These are phyloP conservation scores for Tenebrio molitor DNA, from an alignment of 1,140 invertebrate species.

Conservation along the genomic window DNA sequence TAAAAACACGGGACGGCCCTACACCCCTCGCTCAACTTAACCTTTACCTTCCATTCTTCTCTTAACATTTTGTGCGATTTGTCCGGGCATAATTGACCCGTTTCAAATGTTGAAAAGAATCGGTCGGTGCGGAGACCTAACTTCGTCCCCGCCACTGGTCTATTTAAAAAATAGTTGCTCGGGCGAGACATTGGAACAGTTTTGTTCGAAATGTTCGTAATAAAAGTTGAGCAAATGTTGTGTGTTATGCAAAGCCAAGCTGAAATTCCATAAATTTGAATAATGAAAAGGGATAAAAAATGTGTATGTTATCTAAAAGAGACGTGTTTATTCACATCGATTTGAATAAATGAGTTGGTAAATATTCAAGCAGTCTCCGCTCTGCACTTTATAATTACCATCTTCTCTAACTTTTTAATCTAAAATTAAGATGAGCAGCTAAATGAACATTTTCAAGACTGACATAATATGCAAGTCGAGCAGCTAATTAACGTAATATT, in stretches of 20 bases:
- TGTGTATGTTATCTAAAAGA: conserved; percentile 3
- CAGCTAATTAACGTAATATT: conserved; percentile 49
- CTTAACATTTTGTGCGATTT: too few relatives aligned
- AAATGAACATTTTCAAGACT: conserved; percentile 47
- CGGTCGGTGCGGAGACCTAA: too few relatives aligned
- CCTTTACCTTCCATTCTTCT: too few relatives aligned
- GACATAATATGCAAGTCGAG: conserved; percentile 47
- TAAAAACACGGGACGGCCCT: background rate
- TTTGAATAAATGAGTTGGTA: conserved; percentile 43
- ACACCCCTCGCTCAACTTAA: too few relatives aligned
- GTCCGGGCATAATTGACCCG: too few relatives aligned
- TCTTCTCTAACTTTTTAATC: conserved; percentile 51
- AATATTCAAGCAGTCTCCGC: conserved; percentile 41
- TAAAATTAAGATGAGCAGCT: conserved; percentile 51
- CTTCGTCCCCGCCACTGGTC: too few relatives aligned
- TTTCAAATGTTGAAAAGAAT: too few relatives aligned
- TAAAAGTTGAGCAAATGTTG: conserved; percentile 3
- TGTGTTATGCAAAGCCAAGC: conserved; percentile 9
- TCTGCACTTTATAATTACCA: conserved; percentile 46
- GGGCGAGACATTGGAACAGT: background rate
- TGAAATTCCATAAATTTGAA: conserved; percentile 34
- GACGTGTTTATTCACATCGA: conserved; percentile 40
- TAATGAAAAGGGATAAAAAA: conserved; percentile 11
- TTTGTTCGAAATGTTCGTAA: background rate
- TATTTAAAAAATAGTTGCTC: too few relatives aligned